Evolutionary conservation across 1,140 invertebrate genomes (phyloP), one percentile per base, ranked within the genome.

Genomic region (Himalopsyche phryganea): DNA sequence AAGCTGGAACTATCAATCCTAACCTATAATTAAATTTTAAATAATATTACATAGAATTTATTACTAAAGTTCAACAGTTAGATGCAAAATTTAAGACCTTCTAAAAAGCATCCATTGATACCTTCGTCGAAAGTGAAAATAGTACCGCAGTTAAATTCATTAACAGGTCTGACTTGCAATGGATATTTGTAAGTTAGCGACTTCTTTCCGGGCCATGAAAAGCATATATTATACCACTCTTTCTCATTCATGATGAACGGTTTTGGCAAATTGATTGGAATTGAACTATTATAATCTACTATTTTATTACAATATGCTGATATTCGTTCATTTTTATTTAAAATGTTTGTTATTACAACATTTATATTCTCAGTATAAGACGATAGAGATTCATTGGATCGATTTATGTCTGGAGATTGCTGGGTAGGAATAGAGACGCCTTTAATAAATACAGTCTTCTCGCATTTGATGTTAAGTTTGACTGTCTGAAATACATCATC

Each of bases 391-490:
- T 71, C 67, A 52, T 67, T 72, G 36, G 60, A 67, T 48, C 68
- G 69, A 60, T 67, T 69, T 36, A 70, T 58, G 14, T 67, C 62
- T 28, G 73, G 69, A 38, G 71, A 68, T 68, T 73, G 74, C 52
- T 72, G 71, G 10, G 76, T 73, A 20, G 74, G 73, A 19, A 79
- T 65, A 61, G 61, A 70, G 4, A 79, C 59, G 20, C 73, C 71
- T 54, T 74, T 75, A 15, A 79, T 65, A 62, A 79, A 75, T 28
- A 76, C 67, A 28, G 74, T 72, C 66, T 76, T 77, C 56, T 71
- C 69, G 18, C 66, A 63, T 66, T 70, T 76, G 19, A 79, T 54
- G 57, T 67, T 71, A 17, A 68, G 67, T 53, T 72, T 66, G 55
- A 75, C 64, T 35, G 49, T 67, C 57, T 65, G 65, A 52, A 71